These are phyloP conservation scores for Phrynosoma platyrhinos DNA, from an alignment of 2,113 vertebrate genomes.

Conservation along the genomic window DNA sequence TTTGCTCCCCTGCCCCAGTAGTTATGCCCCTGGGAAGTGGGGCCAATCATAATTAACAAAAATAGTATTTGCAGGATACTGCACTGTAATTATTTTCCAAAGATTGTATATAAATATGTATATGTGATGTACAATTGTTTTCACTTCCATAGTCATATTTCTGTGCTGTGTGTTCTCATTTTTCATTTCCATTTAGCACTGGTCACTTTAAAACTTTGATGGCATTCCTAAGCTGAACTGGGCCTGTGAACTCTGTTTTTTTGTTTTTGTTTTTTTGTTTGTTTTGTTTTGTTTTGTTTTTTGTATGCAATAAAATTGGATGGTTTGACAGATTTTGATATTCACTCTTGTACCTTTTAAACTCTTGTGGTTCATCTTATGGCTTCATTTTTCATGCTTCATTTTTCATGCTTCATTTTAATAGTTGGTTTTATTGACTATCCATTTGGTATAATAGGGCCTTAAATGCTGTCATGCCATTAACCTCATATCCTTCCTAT, in stretches of 20 bases:
- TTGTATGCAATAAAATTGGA: background rate
- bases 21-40: no score
- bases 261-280: no score
- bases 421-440: slow-evolving; percentile 18
- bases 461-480: background rate
- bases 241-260: background rate
- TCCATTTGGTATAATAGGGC: slow-evolving; percentile 10
- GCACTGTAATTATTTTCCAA: background rate
- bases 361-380: slow-evolving; percentile 12
- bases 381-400: background rate
- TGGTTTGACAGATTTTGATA: background rate
- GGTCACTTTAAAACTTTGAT: background rate
- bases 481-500: slow-evolving; percentile 4
- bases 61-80: background rate
- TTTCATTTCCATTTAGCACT: background rate
- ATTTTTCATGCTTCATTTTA: background rate
- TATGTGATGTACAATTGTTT: background rate
- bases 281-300: no score
- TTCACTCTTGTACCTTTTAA: background rate
- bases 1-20: background rate
- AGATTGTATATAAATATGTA: background rate
- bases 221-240: background rate
- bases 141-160: background rate
- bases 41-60: no score
- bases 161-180: background rate